A percentile compares a stretch with the other conserved stretches of the same genome.
phyloP scores from a whole-genome alignment of 2,888 invertebrate species.

The Lordiphosa andalusiaca region DNA sequence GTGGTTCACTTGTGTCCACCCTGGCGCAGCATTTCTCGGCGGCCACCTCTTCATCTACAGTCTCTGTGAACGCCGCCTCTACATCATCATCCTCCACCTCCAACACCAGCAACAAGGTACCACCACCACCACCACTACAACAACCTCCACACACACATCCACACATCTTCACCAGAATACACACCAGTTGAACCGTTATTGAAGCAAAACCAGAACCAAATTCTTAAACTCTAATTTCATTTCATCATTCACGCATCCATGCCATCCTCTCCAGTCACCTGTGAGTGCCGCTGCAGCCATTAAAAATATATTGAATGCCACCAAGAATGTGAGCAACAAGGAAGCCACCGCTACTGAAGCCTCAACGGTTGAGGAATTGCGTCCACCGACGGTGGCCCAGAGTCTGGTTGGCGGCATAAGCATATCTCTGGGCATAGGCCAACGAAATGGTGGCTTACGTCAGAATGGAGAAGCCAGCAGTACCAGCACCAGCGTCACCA shows the following conservation, averaged over 20 bases:
- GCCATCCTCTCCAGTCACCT: slow-evolving; percentile 61
- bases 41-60: slow-evolving; percentile 45
- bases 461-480: slow-evolving; percentile 7
- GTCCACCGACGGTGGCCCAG: slow-evolving; percentile 62
- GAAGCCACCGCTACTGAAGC: slow-evolving; percentile 28
- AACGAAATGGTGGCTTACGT: slow-evolving; percentile 44
- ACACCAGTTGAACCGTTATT: slow-evolving; percentile 40
- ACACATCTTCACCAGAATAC: slow-evolving; percentile 16
- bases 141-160: slow-evolving; percentile 5
- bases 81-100: slow-evolving; percentile 8
- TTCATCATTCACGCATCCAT: slow-evolving; percentile 51
- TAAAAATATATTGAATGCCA: slow-evolving; percentile 77
- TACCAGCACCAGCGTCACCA: slow-evolving; percentile 1
- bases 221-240: slow-evolving; percentile 50
- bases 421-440: slow-evolving; percentile 73
- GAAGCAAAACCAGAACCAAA: slow-evolving; percentile 44
- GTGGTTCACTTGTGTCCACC: slow-evolving; percentile 69
- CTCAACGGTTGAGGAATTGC: slow-evolving; percentile 23
- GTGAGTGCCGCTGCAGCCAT: slow-evolving; percentile 77
- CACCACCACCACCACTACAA: slow-evolving; percentile 57
- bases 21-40: slow-evolving; percentile 76
- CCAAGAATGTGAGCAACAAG: slow-evolving; percentile 72
- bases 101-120: slow-evolving; percentile 22
- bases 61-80: slow-evolving; percentile 9
- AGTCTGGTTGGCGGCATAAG: slow-evolving; percentile 75